Base-by-base conservation (phyloP, 2,888 invertebrate genomes). In the Ecdyonurus torrentis region DNA sequence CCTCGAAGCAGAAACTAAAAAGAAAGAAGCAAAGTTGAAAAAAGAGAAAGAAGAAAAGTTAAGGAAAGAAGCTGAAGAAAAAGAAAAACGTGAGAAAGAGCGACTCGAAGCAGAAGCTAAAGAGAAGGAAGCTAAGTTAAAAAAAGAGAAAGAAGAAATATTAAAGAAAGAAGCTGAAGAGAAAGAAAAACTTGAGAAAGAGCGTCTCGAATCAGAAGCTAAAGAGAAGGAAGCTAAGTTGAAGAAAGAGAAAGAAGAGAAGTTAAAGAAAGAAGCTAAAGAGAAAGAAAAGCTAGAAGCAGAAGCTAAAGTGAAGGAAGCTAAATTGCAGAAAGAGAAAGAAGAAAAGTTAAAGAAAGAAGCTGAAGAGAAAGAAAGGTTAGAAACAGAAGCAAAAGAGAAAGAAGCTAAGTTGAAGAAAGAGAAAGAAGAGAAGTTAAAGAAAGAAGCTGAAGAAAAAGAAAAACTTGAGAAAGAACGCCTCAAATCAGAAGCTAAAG, bases 391-490 rank as follows among this genome's bases (percentile, higher is more conserved):
- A 37, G 2, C 58, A 59, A 23, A 66, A 65, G 52, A 60, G 60
- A 37, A 58, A 64, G 62, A 59, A 63, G 60, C 62, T 22, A 62
- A 65, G 25, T 60, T 60, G 60, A 52, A 66, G 59, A 66, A 25
- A 59, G 23, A 64, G 55, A 66, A 65, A 2, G 65, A 64, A 50
- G 25, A 65, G 24, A 65, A 63, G 19, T 24, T n/a, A 24, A 62
- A 65, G 25, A 61, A 61, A 61, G 52, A 66, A 60, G 66, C 37
- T 59, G 23, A 64, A 58, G 66, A 65, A 2, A 65, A 64, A 50
- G 25, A 65, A 25, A 65, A 63, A 18, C 23, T n/a, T 2, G 3
- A 67, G 66, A 23, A 65, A 67, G 18, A 64, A 67, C 18, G 68
- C 67, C 23, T 61, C 61, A 60, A 65, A 58, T 63, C 23, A 64